These are phyloP conservation scores for Heliornis fulica DNA, from an alignment of 2,113 vertebrate species.

Conservation along the genomic window DNA sequence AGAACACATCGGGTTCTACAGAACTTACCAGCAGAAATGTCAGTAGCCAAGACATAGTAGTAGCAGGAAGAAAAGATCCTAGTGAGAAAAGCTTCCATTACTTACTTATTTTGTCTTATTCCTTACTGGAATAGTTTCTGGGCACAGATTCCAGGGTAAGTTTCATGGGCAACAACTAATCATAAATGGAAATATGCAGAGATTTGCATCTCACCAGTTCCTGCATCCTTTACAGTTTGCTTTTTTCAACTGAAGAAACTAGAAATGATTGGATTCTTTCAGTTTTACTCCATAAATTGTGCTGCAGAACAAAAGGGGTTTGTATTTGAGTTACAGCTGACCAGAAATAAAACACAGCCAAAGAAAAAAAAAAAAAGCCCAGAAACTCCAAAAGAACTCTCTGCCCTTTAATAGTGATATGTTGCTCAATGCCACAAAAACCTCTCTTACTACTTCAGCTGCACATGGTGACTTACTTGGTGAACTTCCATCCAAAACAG, in stretches of 20 bases:
- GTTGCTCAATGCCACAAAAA: constrained; percentile 36
- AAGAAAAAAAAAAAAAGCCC: neutral
- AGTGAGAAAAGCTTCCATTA: neutral
- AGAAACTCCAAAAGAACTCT: neutral
- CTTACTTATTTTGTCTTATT: neutral
- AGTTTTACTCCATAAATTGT: neutral
- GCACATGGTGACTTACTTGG: neutral
- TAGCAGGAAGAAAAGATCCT: neutral
- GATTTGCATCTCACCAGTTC: neutral
- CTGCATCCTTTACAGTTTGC: neutral
- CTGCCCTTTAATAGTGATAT: constrained; percentile 8
- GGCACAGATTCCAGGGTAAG: neutral
- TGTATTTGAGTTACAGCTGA: neutral
- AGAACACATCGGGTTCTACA: neutral
- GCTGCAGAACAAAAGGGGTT: neutral
- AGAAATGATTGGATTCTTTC: neutral
- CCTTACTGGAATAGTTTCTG: neutral
- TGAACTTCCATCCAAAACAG: neutral
- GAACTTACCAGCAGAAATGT: neutral
- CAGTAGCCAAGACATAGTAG: neutral
- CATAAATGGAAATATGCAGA: neutral
- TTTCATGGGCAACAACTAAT: neutral
- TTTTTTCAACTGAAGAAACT: neutral
- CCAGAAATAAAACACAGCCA: neutral
- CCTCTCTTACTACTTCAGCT: neutral